phyloP scores from a whole-genome alignment of 2,113 vertebrate genomes.

The Murina feae region DNA sequence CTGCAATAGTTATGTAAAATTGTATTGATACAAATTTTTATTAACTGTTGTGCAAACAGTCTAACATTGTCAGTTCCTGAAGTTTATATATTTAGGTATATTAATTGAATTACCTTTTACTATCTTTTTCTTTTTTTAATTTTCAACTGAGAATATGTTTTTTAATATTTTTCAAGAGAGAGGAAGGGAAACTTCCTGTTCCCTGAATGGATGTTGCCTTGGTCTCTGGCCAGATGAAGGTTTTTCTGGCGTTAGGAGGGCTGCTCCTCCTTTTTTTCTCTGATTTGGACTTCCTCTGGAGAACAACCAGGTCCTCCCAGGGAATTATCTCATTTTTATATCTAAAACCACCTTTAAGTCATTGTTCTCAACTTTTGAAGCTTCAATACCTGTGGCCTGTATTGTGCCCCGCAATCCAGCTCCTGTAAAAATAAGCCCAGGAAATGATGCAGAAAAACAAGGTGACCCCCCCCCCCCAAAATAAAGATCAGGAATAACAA shows the following conservation, averaged over 20 bases:
- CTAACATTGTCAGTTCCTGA: background rate
- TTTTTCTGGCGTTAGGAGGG: background rate
- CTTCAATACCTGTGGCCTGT: too few species aligned
- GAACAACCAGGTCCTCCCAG: slow-evolving; percentile 1
- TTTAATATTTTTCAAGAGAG: too few species aligned
- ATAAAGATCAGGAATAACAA: too few species aligned
- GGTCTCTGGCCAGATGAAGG: background rate
- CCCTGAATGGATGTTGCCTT: background rate
- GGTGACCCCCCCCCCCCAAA: too few species aligned
- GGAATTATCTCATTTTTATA: too few species aligned
- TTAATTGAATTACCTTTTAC: background rate
- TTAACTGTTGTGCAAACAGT: background rate
- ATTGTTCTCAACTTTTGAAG: too few species aligned
- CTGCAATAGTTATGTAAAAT: background rate
- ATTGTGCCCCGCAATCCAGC: too few species aligned
- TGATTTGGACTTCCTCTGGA: background rate
- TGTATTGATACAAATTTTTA: background rate
- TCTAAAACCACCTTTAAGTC: too few species aligned
- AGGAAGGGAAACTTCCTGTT: background rate
- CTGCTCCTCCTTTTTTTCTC: background rate
- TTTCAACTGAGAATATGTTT: too few species aligned
- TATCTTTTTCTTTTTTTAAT: background rate
- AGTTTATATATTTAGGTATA: background rate
- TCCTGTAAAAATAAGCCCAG: too few species aligned
- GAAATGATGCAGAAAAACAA: too few species aligned